Evolutionary conservation across 2,113 vertebrate species (phyloP).

Genomic region (Phalacrocorax pelagicus): DNA sequence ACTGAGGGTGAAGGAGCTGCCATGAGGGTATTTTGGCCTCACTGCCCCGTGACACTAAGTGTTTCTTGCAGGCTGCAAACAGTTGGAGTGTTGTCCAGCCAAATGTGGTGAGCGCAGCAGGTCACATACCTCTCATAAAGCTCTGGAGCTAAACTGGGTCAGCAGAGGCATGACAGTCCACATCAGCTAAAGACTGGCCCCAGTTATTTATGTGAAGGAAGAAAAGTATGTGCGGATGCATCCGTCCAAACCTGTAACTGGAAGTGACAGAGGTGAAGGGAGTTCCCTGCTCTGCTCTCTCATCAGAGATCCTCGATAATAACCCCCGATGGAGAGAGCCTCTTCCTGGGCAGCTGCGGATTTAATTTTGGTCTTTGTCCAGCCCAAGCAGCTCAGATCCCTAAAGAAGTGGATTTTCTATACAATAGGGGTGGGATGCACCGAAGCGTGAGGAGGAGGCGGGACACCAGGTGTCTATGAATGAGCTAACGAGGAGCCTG

Average conservation of each 20-base stretch:
- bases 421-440: background rate
- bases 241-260: slow-evolving; percentile 3
- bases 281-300: background rate
- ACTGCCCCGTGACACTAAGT: background rate
- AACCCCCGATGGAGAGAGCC: background rate
- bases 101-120: background rate
- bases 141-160: background rate
- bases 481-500: background rate
- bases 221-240: background rate
- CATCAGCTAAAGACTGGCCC: background rate
- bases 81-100: background rate
- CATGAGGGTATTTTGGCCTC: background rate
- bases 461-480: slow-evolving; percentile 45
- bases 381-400: background rate
- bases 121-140: background rate
- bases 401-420: background rate
- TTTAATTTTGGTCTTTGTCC: slow-evolving; percentile 37
- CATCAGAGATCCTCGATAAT: background rate
- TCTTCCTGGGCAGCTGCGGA: slow-evolving; percentile 18
- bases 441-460: slow-evolving; percentile 18
- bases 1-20: background rate
- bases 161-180: background rate
- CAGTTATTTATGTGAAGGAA: background rate
- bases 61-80: background rate
- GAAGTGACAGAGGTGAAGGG: background rate